A percentile compares a stretch with the other conserved stretches of the same genome.
phyloP scores from a whole-genome alignment of 35 echinoderm and acorn worm genomes.

The Diadema setosum region DNA sequence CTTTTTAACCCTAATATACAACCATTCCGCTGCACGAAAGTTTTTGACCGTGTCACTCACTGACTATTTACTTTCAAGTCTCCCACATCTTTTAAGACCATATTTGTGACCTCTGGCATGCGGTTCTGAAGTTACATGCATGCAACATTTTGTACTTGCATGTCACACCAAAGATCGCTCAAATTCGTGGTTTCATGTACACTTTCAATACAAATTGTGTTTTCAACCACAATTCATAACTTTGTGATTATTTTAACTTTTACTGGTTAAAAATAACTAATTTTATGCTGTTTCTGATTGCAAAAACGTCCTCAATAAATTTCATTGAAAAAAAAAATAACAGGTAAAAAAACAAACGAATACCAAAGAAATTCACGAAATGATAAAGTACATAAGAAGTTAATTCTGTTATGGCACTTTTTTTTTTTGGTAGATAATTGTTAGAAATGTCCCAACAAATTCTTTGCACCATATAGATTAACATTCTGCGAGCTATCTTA shows the following conservation, averaged over 20 bases:
- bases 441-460: neutral
- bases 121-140: neutral
- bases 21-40: too few species aligned
- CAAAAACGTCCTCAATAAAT: neutral
- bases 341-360: neutral
- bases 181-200: neutral
- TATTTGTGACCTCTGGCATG: neutral
- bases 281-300: conserved; percentile 6
- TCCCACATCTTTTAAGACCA: neutral
- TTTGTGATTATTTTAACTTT: neutral
- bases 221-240: neutral
- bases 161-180: neutral
- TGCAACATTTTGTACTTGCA: neutral
- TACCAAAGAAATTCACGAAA: neutral
- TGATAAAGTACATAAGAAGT: neutral
- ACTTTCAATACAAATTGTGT: neutral
- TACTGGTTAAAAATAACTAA: neutral
- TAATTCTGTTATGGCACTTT: neutral
- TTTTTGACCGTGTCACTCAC: too few species aligned
- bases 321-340: conserved; percentile 1
- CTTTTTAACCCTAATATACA: too few species aligned
- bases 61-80: neutral
- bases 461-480: neutral
- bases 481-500: neutral
- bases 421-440: neutral